Base-by-base conservation (phyloP, 2,888 invertebrate genomes). In the Dynastes hyllus region DNA sequence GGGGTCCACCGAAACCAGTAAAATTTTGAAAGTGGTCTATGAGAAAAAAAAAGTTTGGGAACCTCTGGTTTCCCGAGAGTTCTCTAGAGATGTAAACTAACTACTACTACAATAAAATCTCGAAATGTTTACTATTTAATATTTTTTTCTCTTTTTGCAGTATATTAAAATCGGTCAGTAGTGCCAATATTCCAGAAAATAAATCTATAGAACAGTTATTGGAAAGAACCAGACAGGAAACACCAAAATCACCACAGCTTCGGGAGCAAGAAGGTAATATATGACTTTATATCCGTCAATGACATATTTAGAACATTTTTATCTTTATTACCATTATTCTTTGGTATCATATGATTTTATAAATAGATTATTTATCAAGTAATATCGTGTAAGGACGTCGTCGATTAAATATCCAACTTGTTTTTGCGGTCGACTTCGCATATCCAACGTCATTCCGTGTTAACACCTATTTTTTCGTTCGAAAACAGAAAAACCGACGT, bases 111-210 rank as follows among this genome's bases (percentile, higher is more conserved):
- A 2, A 8, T 9, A 45, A 45, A 16, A 45, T 45, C 11, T 0
- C 0, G 45, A 45, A 45, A 45, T 45, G 11, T 45, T 45, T 2
- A 11, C 45, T 11, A 11, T 11, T 32, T 11, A 91, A 90, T 61
- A 61, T 40, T 11, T 89, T 79, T 77, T 80, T 40, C 80, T 80
- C 76, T 80, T 89, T 89, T 91, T 89, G 1, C 92, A 94, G 95
- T 89, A 93, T 95, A 87, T 91, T 95, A 86, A 93, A 95, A 87
- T 94, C 96, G 73, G 92, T 95, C 85, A 96, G 97, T 50, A 75
- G 73, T 75, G 73, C 73, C 61, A 91, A 90, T 84, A 87, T 86
- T 82, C 85, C 87, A 61, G 86, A 90, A 85, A 86, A 88, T 87
- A 94, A 93, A 87, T 91, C 93, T 81, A 90, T 96, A 84, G 96